Evolutionary conservation across 2,888 invertebrate genomes (phyloP), one percentile per base, ranked within the genome.

Genomic region (Isotomurus palustris): DNA sequence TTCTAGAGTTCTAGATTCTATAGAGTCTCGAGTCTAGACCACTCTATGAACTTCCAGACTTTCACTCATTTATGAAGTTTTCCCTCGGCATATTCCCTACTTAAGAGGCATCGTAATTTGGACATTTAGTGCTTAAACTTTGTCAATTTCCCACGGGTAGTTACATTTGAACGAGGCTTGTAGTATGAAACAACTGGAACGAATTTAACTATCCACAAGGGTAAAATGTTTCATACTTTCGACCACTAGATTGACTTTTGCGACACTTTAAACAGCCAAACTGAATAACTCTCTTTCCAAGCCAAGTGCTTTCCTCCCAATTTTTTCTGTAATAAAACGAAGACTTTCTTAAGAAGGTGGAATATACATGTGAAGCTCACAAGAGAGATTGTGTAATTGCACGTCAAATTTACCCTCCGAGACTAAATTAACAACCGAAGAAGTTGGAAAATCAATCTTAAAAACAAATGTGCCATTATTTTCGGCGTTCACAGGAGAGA

Each of bases 401-500:
- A 43, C 14, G 24, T 6, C 22, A 24, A 43, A 43, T 12, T 5
- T 3, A 24, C 24, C 43, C 43, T n/a, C 10, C 12, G 22, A 43
- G 24, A 24, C 25, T 58, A 43, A 57, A 56, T 57, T 53, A 57
- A 48, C 52, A 52, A 25, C 29, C 35, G 14, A 4, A 4, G 53
- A 57, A 58, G 58, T 58, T 53, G 53, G 36, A 40, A 48, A 58
- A 58, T 58, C 58, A 49, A 58, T 58, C 58, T 53, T 53, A 41
- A 47, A 29, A n/a, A n/a, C 25, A 36, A 58, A 53, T 58, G 49
- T 49, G 43, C 43, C 48, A 49, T 58, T 58, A n/a, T n/a, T n/a
- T 57, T 58, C 53, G 52, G 43, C 53, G 53, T 50, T 58, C 49
- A 43, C 35, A 58, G 53, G 49, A 47, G 53, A 53, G 53, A 53